These are phyloP conservation scores for Ageneiosus marmoratus DNA, from an alignment of 2,113 vertebrate genomes.

Conservation along the genomic window DNA sequence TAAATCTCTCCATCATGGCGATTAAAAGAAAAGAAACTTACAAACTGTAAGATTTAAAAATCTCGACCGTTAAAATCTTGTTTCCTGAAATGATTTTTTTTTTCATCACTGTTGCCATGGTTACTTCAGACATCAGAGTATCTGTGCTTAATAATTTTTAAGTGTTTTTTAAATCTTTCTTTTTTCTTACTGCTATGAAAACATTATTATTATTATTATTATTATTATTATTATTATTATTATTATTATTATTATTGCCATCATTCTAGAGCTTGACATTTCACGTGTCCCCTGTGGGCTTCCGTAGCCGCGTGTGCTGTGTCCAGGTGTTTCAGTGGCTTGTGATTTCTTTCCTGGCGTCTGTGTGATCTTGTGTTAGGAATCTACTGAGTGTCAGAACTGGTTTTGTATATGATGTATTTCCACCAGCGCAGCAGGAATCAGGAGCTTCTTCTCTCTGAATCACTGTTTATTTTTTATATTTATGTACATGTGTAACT, in stretches of 20 bases:
- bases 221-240: background rate
- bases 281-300: background rate
- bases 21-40: background rate
- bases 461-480: slow-evolving; percentile 37
- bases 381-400: background rate
- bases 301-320: background rate
- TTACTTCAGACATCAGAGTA: background rate
- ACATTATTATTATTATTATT: too few species aligned
- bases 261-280: background rate
- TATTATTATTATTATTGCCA: background rate
- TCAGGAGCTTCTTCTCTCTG: slow-evolving; percentile 32
- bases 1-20: background rate
- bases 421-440: slow-evolving; percentile 21
- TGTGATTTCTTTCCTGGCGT: background rate
- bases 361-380: background rate
- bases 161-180: background rate
- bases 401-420: slow-evolving; percentile 64
- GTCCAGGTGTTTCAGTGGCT: background rate
- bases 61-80: background rate
- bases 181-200: background rate
- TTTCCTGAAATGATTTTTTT: background rate
- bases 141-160: background rate
- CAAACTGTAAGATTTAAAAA: too few species aligned
- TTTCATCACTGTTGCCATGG: background rate
- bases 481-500: slow-evolving; percentile 49